Base-by-base conservation (phyloP, 2,797 vertebrate species). In the Syngnathus rostellatus region DNA sequence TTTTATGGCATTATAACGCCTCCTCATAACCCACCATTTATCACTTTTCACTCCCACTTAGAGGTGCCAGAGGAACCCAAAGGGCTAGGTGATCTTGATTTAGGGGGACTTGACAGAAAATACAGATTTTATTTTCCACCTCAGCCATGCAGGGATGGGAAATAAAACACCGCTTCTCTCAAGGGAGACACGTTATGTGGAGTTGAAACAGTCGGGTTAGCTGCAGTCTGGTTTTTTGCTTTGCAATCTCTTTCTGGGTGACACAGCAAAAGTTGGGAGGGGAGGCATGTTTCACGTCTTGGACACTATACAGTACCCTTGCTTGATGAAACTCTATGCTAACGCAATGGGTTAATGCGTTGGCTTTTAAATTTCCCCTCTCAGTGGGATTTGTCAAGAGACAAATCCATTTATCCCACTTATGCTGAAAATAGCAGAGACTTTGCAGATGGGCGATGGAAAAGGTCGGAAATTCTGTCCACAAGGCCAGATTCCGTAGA, bases 401-500 rank as follows among this genome's bases (percentile, higher is more conserved):
- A 79, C 68, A 78, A 77, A 76, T 82, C 85, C 78, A 86, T 78
- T 68, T 73, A 75, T 82, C 76, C 70, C 57, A 51, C 65, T 80
- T 54, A 79, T 74, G 72, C 74, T 66, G 82, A 77, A 86, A 79
- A 68, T 79, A 65, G 65, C 70, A 69, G 65, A 80, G 68, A 79
- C 76, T 77, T 76, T 87, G 76, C 81, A 87, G 82, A 83, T 86
- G 85, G 73, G 78, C 81, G 77, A 74, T 72, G 77, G 72, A n/a
- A 77, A 80, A 72, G 68, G 63, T 75, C 85, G 85, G 84, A 89
- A 89, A 90, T 74, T 79, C 61, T 65, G 38, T 72, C 83, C 66
- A 71, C 75, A 63, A 72, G 71, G 71, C 74, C 73, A 74, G 78
- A 90, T 88, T 87, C 82, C 87, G 86, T 80, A 78, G 79, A 89